Percentiles rank a stretch among this genome's conserved stretches.
phyloP scores from a whole-genome alignment of 2,113 vertebrate genomes.

The Seriola rivoliana region DNA sequence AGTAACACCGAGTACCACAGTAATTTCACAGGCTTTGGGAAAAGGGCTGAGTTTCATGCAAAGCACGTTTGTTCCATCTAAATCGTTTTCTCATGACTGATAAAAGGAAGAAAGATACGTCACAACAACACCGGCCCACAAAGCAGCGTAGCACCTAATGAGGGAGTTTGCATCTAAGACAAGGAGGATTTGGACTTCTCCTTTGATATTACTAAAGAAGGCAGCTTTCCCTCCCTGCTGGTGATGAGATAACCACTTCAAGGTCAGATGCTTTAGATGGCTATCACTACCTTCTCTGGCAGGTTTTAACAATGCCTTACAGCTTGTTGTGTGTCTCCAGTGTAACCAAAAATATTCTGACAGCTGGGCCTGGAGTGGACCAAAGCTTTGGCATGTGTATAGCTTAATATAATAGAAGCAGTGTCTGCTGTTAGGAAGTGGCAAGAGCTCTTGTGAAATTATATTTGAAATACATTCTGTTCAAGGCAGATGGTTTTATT shows the following conservation, averaged over 20 bases:
- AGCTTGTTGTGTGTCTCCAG: constrained; percentile 50
- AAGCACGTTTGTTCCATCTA: constrained; percentile 66
- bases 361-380: constrained; percentile 40
- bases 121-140: constrained; percentile 60
- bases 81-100: constrained; percentile 73
- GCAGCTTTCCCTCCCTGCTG: constrained; percentile 58
- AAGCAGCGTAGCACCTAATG: constrained; percentile 70
- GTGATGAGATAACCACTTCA: constrained; percentile 78
- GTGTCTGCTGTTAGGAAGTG: constrained; percentile 25
- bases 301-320: constrained; percentile 68
- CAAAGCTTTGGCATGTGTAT: constrained; percentile 19
- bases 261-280: constrained; percentile 79
- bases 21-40: constrained; percentile 53
- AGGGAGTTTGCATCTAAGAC: constrained; percentile 76
- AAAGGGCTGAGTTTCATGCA: constrained; percentile 54
- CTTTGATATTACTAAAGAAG: constrained; percentile 74
- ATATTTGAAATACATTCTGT: constrained; percentile 42
- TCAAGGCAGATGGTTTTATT: constrained; percentile 52
- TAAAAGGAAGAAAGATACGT: constrained; percentile 69
- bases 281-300: constrained; percentile 66
- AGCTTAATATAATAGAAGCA: constrained; percentile 42
- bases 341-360: constrained; percentile 60
- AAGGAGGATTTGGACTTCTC: constrained; percentile 66
- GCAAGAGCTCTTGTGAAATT: constrained; percentile 31
- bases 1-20: constrained; percentile 51